Percentiles rank a stretch among this genome's conserved stretches.
phyloP scores from a whole-genome alignment of 2,797 vertebrate genomes.

The Bradypus variegatus region DNA sequence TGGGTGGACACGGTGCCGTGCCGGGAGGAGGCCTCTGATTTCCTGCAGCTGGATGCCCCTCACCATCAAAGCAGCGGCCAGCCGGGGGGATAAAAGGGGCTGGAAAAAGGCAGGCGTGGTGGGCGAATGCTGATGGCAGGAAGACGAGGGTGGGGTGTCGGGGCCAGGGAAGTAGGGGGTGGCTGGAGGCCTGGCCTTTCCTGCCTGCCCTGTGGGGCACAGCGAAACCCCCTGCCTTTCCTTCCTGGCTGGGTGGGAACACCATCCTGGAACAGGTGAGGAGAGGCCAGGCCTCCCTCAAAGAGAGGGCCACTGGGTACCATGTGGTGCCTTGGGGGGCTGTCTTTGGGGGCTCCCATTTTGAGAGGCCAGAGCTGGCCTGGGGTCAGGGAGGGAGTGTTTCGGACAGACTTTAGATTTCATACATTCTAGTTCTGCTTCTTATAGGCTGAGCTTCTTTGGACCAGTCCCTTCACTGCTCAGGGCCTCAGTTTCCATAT shows the following conservation, averaged over 20 bases:
- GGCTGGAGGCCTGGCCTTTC: constrained; percentile 42
- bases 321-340: not conserved
- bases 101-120: not conserved
- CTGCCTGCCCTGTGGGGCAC: not conserved
- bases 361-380: not conserved
- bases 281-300: not conserved
- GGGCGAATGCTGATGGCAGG: not conserved
- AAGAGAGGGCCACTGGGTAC: not conserved
- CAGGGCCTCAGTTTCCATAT: not conserved
- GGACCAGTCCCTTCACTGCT: not conserved
- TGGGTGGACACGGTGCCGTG: not conserved
- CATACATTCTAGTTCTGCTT: not conserved
- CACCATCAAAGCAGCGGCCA: constrained; percentile 38
- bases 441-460: not conserved
- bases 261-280: not conserved
- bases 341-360: not conserved
- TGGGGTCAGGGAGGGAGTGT: not conserved
- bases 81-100: not conserved
- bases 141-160: not conserved
- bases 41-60: constrained; percentile 51
- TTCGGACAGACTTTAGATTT: not conserved
- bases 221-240: constrained; percentile 41
- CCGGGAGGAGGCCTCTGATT: constrained; percentile 53
- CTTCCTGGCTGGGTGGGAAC: constrained; percentile 10
- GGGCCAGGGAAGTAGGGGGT: not conserved